Conservation (phyloP, 2,888 invertebrate genomes). For the Phoronis australis region DNA sequence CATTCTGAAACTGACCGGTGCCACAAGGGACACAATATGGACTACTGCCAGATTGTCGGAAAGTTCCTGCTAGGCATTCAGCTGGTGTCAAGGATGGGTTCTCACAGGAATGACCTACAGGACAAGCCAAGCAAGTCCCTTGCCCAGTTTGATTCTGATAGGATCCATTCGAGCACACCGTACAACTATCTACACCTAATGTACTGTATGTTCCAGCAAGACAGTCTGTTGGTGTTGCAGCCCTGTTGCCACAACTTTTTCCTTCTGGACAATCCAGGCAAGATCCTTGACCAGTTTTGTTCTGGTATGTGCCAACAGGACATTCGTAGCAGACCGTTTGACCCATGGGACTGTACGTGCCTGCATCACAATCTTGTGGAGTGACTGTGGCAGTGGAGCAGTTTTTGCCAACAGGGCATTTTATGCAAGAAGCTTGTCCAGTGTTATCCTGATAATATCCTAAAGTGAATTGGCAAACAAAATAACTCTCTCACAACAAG, state of each 20-base stretch:
- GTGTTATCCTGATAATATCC: too few species aligned
- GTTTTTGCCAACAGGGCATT: slow-evolving; percentile 18
- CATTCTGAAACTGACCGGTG: too few species aligned
- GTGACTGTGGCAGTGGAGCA: slow-evolving; percentile 12
- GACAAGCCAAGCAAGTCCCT: background rate
- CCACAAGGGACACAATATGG: too few species aligned
- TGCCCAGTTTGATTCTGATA: background rate
- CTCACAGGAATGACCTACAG: background rate
- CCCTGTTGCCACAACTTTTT: background rate
- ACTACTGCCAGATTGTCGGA: too few species aligned
- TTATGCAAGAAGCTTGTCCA: slow-evolving; percentile 6
- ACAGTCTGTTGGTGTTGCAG: slow-evolving; percentile 9
- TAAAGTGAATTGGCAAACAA: too few species aligned
- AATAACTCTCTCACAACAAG: too few species aligned
- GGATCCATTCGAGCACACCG: slow-evolving; percentile 14
- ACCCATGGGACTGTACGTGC: background rate
- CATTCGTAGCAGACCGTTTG: background rate
- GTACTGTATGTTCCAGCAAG: slow-evolving; percentile 17
- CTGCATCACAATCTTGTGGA: background rate
- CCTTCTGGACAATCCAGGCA: slow-evolving; percentile 6
- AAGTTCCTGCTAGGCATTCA: background rate
- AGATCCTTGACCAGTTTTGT: background rate
- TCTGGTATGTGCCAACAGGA: slow-evolving; percentile 7
- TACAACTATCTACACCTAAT: slow-evolving; percentile 8
- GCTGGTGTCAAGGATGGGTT: background rate